These are phyloP conservation scores for Lasioglossum calceatum DNA, from an alignment of 2,888 invertebrate genomes.

Conservation along the genomic window DNA sequence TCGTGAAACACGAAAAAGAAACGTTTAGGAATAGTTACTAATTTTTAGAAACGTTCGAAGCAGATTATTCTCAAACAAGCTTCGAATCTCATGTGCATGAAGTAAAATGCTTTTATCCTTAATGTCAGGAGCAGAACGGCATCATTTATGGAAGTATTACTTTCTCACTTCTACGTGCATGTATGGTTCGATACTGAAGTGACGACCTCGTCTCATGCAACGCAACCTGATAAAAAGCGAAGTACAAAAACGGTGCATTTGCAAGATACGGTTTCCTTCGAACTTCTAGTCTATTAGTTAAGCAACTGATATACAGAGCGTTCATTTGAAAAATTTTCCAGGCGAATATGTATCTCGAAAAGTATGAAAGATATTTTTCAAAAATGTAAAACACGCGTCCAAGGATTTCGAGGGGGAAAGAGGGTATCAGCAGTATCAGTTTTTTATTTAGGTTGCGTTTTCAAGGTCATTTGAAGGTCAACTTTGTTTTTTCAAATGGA, in stretches of 20 bases:
- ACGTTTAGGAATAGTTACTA: neutral
- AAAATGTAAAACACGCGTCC: no score
- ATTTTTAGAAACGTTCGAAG: neutral
- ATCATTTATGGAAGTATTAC: neutral
- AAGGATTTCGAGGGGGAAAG: no score
- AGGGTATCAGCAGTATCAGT: no score
- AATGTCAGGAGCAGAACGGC: neutral
- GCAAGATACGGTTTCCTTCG: neutral
- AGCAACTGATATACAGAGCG: neutral
- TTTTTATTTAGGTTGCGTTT: no score
- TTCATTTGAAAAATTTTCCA: no score
- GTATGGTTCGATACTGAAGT: neutral
- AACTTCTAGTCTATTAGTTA: neutral
- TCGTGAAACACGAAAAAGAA: neutral
- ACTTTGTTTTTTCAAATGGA: no score
- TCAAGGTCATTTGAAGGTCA: no score
- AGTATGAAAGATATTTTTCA: no score
- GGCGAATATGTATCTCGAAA: no score
- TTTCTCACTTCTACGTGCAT: neutral
- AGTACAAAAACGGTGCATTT: neutral
- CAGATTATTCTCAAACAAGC: neutral
- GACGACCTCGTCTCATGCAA: neutral
- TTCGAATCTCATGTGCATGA: neutral
- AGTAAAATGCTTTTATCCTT: neutral
- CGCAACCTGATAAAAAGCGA: neutral